Conservation (phyloP, 2,797 vertebrate species). For the Sandelia bainsii region DNA sequence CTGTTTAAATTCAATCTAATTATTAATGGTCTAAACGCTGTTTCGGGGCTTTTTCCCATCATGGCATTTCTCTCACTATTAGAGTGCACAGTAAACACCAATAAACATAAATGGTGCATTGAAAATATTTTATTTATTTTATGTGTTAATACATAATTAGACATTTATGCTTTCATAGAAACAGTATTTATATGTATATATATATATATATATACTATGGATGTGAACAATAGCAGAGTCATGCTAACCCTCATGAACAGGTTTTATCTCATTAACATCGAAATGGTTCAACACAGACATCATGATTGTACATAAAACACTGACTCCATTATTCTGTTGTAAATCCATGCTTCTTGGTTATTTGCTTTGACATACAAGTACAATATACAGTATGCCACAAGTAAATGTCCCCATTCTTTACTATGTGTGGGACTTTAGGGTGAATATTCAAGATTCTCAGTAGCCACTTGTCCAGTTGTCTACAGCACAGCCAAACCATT, state of each 20-base stretch:
- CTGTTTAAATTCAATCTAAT: not conserved
- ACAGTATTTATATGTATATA: slow-evolving; percentile 72
- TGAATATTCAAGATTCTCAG: slow-evolving; percentile 39
- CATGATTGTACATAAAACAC: slow-evolving; percentile 83
- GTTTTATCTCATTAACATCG: slow-evolving; percentile 83
- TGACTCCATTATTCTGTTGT: slow-evolving; percentile 78
- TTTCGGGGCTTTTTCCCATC: not conserved
- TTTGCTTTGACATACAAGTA: slow-evolving; percentile 72
- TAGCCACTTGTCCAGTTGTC: slow-evolving; percentile 42
- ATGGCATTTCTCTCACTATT: not conserved
- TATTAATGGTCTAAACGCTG: not conserved
- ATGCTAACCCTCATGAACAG: slow-evolving; percentile 85
- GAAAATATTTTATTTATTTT: slow-evolving; percentile 88
- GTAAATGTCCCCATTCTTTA: slow-evolving; percentile 62
- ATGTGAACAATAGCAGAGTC: slow-evolving; percentile 84
- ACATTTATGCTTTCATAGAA: slow-evolving; percentile 86
- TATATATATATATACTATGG: slow-evolving; percentile 65
- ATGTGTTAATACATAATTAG: slow-evolving; percentile 84
- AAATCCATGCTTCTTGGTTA: slow-evolving; percentile 84
- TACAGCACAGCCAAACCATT: slow-evolving; percentile 44
- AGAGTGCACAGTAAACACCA: slow-evolving; percentile 11
- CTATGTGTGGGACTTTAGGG: slow-evolving; percentile 54
- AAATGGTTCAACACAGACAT: slow-evolving; percentile 82
- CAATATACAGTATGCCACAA: slow-evolving; percentile 72
- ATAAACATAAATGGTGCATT: slow-evolving; percentile 59